A percentile compares a stretch with the other conserved stretches of the same genome.
These are phyloP conservation scores for Lutjanus campechanus DNA, from an alignment of 2,797 vertebrate species.

Conservation along the genomic window DNA sequence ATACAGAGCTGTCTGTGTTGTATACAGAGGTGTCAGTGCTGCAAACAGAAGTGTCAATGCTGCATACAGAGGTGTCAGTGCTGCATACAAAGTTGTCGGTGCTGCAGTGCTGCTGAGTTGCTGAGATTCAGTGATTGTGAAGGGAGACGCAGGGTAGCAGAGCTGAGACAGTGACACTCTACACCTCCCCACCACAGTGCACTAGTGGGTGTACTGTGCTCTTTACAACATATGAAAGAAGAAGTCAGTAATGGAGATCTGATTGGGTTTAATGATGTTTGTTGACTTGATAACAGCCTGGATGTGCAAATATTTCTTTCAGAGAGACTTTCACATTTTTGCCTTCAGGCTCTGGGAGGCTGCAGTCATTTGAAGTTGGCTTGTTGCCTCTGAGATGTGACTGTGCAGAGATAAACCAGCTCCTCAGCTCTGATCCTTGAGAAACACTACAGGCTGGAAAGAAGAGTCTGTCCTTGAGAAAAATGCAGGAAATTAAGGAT, in stretches of 20 bases:
- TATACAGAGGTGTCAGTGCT: too few relatives aligned
- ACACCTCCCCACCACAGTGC: slow-evolving; percentile 42
- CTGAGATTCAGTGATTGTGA: slow-evolving; percentile 56
- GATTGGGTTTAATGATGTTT: not conserved
- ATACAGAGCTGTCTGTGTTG: slow-evolving; percentile 11
- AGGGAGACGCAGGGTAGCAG: slow-evolving; percentile 56
- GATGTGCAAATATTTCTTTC: slow-evolving; percentile 42
- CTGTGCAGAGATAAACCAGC: slow-evolving; percentile 42
- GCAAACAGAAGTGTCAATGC: too few relatives aligned
- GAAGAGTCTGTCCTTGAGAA: not conserved
- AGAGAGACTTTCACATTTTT: slow-evolving; percentile 29
- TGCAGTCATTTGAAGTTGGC: slow-evolving; percentile 41
- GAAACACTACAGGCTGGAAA: not conserved
- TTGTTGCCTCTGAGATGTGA: slow-evolving; percentile 38
- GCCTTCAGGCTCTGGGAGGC: not conserved
- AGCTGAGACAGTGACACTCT: slow-evolving; percentile 71
- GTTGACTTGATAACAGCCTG: not conserved
- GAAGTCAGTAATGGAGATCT: not conserved
- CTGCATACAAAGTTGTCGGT: slow-evolving; percentile 30
- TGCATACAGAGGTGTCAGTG: not conserved
- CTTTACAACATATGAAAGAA: slow-evolving; percentile 1
- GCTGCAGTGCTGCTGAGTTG: slow-evolving; percentile 70
- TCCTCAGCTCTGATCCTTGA: not conserved
- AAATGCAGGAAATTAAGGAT: not conserved
- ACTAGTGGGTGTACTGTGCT: not conserved